These are phyloP conservation scores for Butorides virescens DNA, from an alignment of 2,113 vertebrate genomes.

Conservation along the genomic window DNA sequence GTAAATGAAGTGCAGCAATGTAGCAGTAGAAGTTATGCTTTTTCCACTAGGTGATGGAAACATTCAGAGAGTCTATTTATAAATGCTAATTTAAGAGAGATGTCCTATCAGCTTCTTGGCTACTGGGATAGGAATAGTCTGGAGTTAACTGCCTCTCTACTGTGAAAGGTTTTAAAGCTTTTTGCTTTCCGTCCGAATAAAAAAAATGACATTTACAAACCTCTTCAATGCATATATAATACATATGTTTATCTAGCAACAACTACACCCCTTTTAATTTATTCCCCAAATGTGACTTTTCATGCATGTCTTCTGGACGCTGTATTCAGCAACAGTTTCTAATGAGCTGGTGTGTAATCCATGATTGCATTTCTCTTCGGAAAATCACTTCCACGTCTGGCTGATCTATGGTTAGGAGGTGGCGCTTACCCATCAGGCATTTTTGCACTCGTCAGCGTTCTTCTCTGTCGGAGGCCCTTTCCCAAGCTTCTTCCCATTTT, in stretches of 20 bases:
- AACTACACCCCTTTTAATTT: conserved; percentile 66
- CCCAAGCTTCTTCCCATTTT: conserved; percentile 67
- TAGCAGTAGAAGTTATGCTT: conserved; percentile 46
- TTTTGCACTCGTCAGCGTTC: conserved; percentile 37
- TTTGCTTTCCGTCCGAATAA: conserved; percentile 68
- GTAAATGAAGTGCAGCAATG: conserved; percentile 57
- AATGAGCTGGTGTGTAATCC: conserved; percentile 77
- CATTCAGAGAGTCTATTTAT: conserved; percentile 63
- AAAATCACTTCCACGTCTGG: conserved; percentile 67
- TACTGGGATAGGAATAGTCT: conserved; percentile 66
- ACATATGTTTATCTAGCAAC: conserved; percentile 73
- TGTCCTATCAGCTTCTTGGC: conserved; percentile 60
- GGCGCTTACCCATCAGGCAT: conserved; percentile 54
- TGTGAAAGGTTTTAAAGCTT: conserved; percentile 76
- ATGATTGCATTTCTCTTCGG: conserved; percentile 60
- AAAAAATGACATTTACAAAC: conserved; percentile 78
- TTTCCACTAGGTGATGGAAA: conserved; percentile 57
- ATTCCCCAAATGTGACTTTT: conserved; percentile 74
- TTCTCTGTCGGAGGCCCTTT: conserved; percentile 55
- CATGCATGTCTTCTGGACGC: conserved; percentile 73
- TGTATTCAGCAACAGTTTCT: conserved; percentile 70
- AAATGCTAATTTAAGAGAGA: conserved; percentile 59
- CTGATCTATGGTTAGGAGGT: conserved; percentile 62
- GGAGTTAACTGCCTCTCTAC: conserved; percentile 62
- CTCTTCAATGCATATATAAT: conserved; percentile 69